phyloP scores from a whole-genome alignment of 2,888 invertebrate genomes.

The Pyrocoelia pectoralis region DNA sequence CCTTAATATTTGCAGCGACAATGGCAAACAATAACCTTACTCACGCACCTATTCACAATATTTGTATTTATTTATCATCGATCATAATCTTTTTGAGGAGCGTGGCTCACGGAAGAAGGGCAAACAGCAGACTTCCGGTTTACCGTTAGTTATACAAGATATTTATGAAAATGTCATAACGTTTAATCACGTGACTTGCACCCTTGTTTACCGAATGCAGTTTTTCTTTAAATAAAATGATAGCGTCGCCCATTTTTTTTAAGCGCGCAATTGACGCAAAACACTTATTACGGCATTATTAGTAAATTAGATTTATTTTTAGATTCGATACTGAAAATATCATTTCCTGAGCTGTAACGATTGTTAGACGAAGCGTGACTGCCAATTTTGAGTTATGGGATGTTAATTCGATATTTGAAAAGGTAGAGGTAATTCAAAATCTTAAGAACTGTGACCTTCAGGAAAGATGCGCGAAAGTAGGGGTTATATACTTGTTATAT shows the following conservation, averaged over 20 bases:
- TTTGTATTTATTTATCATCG: conserved; percentile 40
- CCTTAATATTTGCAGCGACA: conserved; percentile 31
- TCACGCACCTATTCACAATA: conserved; percentile 34
- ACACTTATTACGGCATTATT: no score
- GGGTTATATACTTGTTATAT: no score
- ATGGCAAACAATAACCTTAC: conserved; percentile 23
- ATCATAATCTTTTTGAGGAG: conserved; percentile 39
- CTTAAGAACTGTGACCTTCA: no score
- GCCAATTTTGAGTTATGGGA: no score
- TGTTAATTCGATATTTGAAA: no score
- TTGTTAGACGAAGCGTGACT: no score
- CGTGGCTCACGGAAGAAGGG: conserved; percentile 40
- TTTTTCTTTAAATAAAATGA: not conserved
- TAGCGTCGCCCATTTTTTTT: not conserved
- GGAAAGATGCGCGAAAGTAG: no score
- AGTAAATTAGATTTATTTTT: no score
- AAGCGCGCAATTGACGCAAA: not conserved
- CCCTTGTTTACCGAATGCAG: conserved; percentile 23
- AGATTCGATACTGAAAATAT: no score
- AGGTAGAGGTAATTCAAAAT: no score
- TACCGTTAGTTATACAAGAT: conserved; percentile 33
- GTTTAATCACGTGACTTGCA: conserved; percentile 35
- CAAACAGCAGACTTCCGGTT: conserved; percentile 39
- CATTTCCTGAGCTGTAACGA: no score
- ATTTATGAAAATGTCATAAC: conserved; percentile 36